Base-by-base conservation (phyloP, 2,797 vertebrate genomes). In the Aphelocoma californica region DNA sequence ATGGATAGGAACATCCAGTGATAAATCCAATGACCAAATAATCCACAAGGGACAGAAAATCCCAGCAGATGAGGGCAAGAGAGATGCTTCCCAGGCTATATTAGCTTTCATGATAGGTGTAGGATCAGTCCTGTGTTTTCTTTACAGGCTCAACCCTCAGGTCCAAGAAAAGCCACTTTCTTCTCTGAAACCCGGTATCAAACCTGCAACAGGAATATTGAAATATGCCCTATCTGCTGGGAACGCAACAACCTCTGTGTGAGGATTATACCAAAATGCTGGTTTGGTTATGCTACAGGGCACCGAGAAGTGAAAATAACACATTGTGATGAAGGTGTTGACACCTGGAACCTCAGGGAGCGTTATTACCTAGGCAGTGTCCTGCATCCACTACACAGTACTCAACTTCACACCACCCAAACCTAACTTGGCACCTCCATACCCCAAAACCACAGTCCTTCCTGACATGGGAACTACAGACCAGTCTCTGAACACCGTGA, bases 351-450 rank as follows among this genome's bases (percentile, higher is more conserved):
- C 34, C 79, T 58, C 58, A 54, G 23, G 69, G 65, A 14, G 61
- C 1, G 56, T 34, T n/a, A 51, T 23, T 4, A 56, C 19, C 36
- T 38, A 54, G 21, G 32, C 56, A 32, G 32, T 19, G 54, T 2
- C 0, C 0, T 10, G 28, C 1, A 1, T 18, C 31, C 45, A 31
- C 9, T 9, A 18, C 31, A 36, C 54, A 48, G 9, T 0, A 8
- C 25, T 53, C 69, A 57, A 25, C n/a, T 71, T 78, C 56, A 48
- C 56, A 69, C 32, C 82, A 40, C 23, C 50, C 42, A 74, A 53
- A 51, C 18, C 5, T 0, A 40, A 40, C 12, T 36, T 25, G n/a
- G 73, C 57, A 69, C 65, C 58, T 65, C 66, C 12, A 47, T 6
- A n/a, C 28, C 78, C 73, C 51, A 86, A 82, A 95, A 69, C 57